Evolutionary conservation across 64 coral and sea anemone species (phyloP).

Genomic region (Montipora capricornis): DNA sequence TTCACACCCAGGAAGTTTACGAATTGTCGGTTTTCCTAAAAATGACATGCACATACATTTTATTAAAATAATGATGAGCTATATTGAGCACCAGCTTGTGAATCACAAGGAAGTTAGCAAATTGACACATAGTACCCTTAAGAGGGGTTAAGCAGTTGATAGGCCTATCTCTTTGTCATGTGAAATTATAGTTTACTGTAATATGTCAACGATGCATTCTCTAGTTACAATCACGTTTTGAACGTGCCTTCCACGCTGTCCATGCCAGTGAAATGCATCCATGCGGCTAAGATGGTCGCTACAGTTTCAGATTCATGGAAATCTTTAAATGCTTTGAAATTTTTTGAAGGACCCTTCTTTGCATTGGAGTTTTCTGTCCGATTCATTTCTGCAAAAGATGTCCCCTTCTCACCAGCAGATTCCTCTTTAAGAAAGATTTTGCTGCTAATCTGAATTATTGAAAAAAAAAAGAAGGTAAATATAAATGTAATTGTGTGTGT

Average conservation of each 20-base stretch:
- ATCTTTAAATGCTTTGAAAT: conserved; percentile 44
- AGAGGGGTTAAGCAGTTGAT: background rate
- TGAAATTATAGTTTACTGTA: background rate
- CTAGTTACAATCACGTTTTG: background rate
- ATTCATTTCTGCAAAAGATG: conserved; percentile 41
- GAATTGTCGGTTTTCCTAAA: background rate
- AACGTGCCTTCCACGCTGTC: background rate
- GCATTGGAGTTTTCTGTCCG: conserved; percentile 25
- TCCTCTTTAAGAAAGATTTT: conserved; percentile 47
- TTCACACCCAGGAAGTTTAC: background rate
- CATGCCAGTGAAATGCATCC: conserved; percentile 54
- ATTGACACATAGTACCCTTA: background rate
- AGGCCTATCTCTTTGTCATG: background rate
- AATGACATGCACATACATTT: background rate
- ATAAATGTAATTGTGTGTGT: too few species aligned
- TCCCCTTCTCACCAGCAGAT: conserved; percentile 34
- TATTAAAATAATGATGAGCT: background rate
- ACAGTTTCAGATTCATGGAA: conserved; percentile 32
- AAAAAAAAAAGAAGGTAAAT: background rate
- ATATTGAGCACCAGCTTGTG: too few species aligned
- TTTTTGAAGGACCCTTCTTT: conserved; percentile 26
- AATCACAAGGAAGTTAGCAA: background rate
- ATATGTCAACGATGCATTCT: background rate
- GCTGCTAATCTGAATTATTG: background rate
- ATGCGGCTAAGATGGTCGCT: conserved; percentile 15